A percentile compares a stretch with the other conserved stretches of the same genome.
phyloP scores from a whole-genome alignment of 2,797 vertebrate genomes.

The Spinus olivaceus region DNA sequence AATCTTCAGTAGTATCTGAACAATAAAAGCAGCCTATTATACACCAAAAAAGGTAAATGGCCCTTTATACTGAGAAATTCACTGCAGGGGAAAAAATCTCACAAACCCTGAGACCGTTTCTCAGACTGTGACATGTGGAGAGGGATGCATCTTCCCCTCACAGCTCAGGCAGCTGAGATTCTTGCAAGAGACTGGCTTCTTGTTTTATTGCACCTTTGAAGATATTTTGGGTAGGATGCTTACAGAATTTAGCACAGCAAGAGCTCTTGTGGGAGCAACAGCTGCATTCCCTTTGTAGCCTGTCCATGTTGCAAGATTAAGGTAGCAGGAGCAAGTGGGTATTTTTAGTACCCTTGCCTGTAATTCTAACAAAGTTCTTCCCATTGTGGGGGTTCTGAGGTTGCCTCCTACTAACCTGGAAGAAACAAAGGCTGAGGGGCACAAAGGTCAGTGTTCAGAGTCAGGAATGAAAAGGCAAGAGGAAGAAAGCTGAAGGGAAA shows the following conservation, averaged over 20 bases:
- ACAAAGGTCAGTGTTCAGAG: background rate
- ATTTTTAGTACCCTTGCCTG: background rate
- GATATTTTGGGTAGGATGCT: background rate
- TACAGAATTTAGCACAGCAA: background rate
- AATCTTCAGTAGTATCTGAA: background rate
- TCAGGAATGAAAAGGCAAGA: background rate
- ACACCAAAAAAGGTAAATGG: background rate
- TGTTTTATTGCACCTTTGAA: background rate
- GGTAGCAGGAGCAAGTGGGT: background rate
- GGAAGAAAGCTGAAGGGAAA: background rate
- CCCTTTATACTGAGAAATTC: background rate
- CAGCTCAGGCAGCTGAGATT: background rate
- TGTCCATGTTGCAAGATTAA: background rate
- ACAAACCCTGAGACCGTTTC: background rate
- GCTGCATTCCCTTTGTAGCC: background rate
- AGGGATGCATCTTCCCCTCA: background rate
- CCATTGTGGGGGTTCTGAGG: background rate
- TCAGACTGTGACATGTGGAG: background rate
- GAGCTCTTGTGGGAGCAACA: background rate
- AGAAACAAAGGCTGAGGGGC: background rate
- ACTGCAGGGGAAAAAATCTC: background rate
- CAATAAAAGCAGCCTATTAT: background rate
- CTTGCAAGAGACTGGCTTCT: background rate
- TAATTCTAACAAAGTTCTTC: background rate
- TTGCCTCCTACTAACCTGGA: background rate